Conservation (phyloP, 1,140 invertebrate species). For the Drosophila varians region DNA sequence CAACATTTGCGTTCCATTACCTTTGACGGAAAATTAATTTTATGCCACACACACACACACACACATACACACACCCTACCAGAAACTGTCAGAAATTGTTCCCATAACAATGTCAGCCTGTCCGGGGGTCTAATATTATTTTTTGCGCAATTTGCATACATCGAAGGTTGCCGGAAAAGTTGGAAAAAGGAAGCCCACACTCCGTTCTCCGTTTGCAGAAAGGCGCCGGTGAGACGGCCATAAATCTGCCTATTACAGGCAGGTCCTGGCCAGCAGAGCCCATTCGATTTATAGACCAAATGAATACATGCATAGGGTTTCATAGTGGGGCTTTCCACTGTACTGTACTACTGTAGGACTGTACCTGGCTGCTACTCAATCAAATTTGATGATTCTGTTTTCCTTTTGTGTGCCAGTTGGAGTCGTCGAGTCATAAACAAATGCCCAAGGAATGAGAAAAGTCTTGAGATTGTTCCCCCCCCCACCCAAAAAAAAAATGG, state of each 20-base stretch:
- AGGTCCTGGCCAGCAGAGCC: background rate
- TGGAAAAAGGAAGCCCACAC: slow-evolving; percentile 10
- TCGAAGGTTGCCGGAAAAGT: slow-evolving; percentile 21
- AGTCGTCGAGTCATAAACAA: slow-evolving; percentile 35
- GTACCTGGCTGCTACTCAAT: slow-evolving; percentile 30
- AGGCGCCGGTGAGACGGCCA: slow-evolving; percentile 36
- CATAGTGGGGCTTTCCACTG: slow-evolving; percentile 1
- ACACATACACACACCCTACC: background rate
- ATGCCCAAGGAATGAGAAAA: slow-evolving; percentile 14
- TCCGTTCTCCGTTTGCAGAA: slow-evolving; percentile 23
- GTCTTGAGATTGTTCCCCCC: slow-evolving; percentile 17
- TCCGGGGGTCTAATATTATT: slow-evolving; percentile 23
- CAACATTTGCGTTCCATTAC: slow-evolving; percentile 17
- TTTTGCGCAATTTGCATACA: slow-evolving; percentile 29
- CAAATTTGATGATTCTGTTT: slow-evolving; percentile 49
- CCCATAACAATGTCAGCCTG: slow-evolving; percentile 24
- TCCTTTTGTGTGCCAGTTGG: slow-evolving; percentile 37
- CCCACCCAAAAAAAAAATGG: slow-evolving; percentile 11
- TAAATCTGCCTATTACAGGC: slow-evolving; percentile 37
- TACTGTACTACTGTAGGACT: background rate
- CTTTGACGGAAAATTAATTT: slow-evolving; percentile 28
- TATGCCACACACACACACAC: background rate
- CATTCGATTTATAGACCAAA: background rate
- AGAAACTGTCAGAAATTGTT: slow-evolving; percentile 17
- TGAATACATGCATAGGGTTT: background rate